These are phyloP conservation scores for Meandrusa payeni DNA, from an alignment of 2,888 invertebrate species.

Conservation along the genomic window DNA sequence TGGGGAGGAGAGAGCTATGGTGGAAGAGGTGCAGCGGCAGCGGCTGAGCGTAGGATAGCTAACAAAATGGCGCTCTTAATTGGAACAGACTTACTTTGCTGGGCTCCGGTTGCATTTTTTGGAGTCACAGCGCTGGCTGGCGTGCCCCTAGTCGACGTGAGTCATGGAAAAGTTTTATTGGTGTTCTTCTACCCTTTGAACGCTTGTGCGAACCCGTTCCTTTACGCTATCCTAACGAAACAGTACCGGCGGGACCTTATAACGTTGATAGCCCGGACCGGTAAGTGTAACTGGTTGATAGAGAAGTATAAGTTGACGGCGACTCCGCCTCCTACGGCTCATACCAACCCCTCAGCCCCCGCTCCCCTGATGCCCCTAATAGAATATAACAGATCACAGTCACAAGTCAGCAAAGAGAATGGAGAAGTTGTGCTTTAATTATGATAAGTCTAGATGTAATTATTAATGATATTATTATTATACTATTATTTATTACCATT, in stretches of 20 bases:
- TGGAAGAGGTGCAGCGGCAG: constrained; percentile 81
- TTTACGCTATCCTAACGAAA: constrained; percentile 94
- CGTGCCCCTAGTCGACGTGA: constrained; percentile 90
- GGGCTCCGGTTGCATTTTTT: constrained; percentile 94
- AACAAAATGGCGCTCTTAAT: constrained; percentile 95
- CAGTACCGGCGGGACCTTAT: constrained; percentile 90
- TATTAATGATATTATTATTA: constrained; percentile 54
- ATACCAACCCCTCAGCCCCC: constrained; percentile 63
- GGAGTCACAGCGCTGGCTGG: constrained; percentile 92
- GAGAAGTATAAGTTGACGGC: constrained; percentile 62
- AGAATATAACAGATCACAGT: constrained; percentile 55
- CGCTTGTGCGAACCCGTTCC: constrained; percentile 95
- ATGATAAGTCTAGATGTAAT: constrained; percentile 38
- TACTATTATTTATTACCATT: constrained; percentile 54
- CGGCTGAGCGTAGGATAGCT: constrained; percentile 87
- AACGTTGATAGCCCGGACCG: constrained; percentile 83
- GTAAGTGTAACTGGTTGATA: constrained; percentile 64
- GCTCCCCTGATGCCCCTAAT: constrained; percentile 58
- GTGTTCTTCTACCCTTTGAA: constrained; percentile 96
- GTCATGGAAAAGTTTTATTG: constrained; percentile 88
- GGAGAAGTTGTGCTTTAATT: constrained; percentile 55
- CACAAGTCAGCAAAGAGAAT: constrained; percentile 56
- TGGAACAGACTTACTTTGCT: constrained; percentile 91
- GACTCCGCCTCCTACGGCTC: constrained; percentile 66
- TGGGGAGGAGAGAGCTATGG: constrained; percentile 86